Evolutionary conservation across 1,140 invertebrate genomes (phyloP).

Genomic region (Leucophenga varia): DNA sequence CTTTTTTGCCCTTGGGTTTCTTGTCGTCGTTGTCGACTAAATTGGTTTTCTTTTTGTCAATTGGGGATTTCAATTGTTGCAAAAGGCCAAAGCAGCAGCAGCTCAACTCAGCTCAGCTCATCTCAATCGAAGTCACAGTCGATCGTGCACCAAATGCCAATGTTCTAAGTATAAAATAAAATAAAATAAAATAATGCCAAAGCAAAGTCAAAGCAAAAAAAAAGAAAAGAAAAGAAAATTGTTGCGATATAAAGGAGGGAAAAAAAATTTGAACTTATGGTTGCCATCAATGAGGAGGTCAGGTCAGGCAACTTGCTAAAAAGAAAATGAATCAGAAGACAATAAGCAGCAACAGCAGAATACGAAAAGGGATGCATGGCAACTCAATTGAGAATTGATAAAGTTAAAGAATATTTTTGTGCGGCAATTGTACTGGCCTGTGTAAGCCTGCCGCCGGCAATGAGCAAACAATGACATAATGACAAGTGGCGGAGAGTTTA

Average conservation of each 20-base stretch:
- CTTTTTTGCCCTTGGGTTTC: slow-evolving; percentile 11
- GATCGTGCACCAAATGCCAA: too few species aligned
- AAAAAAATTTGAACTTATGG: slow-evolving; percentile 6
- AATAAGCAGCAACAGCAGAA: too few species aligned
- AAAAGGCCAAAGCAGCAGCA: slow-evolving; percentile 32
- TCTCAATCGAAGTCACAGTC: too few species aligned
- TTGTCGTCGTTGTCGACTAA: slow-evolving; percentile 53
- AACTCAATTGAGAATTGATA: slow-evolving; percentile 56
- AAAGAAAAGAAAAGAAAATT: slow-evolving; percentile 36
- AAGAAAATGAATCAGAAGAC: too few species aligned
- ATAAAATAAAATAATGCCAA: slow-evolving; percentile 9
- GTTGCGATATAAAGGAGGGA: background rate
- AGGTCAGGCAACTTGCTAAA: slow-evolving; percentile 47
- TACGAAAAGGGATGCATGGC: too few species aligned
- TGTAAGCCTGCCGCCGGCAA: slow-evolving; percentile 28
- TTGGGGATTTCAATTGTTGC: slow-evolving; percentile 56
- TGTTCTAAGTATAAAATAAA: too few species aligned
- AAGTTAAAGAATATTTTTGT: slow-evolving; percentile 32
- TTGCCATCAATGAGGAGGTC: too few species aligned
- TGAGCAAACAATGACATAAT: slow-evolving; percentile 56
- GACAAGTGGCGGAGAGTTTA: slow-evolving; percentile 56
- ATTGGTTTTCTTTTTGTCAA: slow-evolving; percentile 57
- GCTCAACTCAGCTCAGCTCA: too few species aligned
- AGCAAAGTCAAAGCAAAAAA: slow-evolving; percentile 46
- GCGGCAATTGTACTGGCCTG: background rate